phyloP scores from a whole-genome alignment of 2,113 vertebrate species.

The Mus spicilegus region DNA sequence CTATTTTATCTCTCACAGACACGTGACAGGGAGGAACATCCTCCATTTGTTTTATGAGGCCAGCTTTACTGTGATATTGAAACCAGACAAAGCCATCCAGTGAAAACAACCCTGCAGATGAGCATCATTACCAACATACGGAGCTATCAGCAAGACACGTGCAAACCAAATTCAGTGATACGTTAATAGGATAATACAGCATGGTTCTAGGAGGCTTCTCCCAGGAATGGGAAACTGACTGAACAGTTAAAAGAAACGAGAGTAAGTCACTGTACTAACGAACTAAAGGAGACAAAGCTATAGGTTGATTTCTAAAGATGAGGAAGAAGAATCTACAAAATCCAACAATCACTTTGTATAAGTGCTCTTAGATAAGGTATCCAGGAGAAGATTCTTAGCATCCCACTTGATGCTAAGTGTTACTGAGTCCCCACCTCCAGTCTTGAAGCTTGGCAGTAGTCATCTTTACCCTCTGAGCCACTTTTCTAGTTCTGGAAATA shows the following conservation, averaged over 20 bases:
- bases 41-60: neutral
- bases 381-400: neutral
- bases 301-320: neutral
- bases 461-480: neutral
- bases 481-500: neutral
- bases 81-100: neutral
- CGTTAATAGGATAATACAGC: too few species aligned
- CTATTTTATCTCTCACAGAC: neutral
- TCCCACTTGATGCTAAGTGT: neutral
- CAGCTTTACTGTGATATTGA: neutral
- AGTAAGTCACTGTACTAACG: too few species aligned
- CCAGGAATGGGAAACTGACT: neutral
- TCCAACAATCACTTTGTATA: accelerated
- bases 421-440: neutral
- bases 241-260: neutral
- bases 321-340: neutral
- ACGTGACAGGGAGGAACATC: neutral
- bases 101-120: neutral
- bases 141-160: too few species aligned
- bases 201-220: too few species aligned
- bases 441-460: neutral
- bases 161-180: neutral
- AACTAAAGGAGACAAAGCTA: neutral
- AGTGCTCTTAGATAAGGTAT: neutral
- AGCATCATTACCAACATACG: neutral